A percentile compares a stretch with the other conserved stretches of the same genome.
phyloP scores from a whole-genome alignment of 1,140 invertebrate genomes.

The Panulirus ornatus region DNA sequence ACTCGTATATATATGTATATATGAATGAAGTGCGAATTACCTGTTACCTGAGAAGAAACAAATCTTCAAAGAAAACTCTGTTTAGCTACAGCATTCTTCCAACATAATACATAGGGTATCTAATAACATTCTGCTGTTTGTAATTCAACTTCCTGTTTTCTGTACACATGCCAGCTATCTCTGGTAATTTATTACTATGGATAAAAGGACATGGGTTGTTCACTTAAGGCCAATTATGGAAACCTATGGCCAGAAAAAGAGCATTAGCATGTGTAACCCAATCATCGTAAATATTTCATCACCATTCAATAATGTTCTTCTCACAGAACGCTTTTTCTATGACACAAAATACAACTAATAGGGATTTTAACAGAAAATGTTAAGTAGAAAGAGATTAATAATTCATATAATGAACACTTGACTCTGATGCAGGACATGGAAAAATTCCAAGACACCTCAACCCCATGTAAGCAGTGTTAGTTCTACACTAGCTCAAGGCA shows the following conservation, averaged over 20 bases:
- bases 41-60: too few species aligned
- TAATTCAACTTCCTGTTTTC: constrained; percentile 39
- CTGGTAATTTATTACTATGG: neutral
- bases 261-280: neutral
- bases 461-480: constrained; percentile 55
- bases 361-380: neutral
- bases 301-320: neutral
- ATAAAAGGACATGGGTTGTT: neutral
- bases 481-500: constrained; percentile 54
- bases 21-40: too few species aligned
- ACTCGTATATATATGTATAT: too few species aligned
- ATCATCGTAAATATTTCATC: neutral
- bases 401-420: neutral
- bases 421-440: neutral
- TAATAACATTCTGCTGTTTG: constrained; percentile 35
- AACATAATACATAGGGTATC: too few species aligned
- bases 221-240: neutral
- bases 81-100: too few species aligned
- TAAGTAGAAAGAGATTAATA: too few species aligned
- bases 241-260: neutral
- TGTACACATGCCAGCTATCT: neutral
- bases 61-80: too few species aligned
- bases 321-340: neutral
- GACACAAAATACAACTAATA: neutral
- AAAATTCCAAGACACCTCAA: constrained; percentile 6